phyloP scores from a whole-genome alignment of 2,888 invertebrate species.

The Idaea dimidiata region DNA sequence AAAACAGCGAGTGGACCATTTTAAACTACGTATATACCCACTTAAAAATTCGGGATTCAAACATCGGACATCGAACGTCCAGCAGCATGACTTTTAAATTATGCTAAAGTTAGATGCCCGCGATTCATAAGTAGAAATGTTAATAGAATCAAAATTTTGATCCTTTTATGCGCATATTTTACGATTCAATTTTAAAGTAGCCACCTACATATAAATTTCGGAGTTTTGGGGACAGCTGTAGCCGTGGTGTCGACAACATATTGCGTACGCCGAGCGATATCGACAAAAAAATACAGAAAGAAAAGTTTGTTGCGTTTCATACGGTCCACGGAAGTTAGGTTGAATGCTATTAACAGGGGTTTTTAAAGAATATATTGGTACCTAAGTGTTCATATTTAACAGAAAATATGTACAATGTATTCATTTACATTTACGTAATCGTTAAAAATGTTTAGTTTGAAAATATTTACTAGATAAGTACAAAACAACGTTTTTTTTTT shows the following conservation, averaged over 20 bases:
- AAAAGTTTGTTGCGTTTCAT: conserved; percentile 7
- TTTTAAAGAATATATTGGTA: neutral
- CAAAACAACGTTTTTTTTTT: too few relatives aligned
- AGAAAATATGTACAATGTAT: too few relatives aligned
- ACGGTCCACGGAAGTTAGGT: neutral
- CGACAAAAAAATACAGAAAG: conserved; percentile 40
- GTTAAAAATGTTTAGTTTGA: too few relatives aligned
- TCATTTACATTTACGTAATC: too few relatives aligned
- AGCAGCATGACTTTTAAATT: conserved; percentile 36
- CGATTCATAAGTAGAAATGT: conserved; percentile 43
- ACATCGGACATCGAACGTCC: conserved; percentile 15
- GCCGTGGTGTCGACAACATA: conserved; percentile 44
- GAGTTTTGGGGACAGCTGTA: conserved; percentile 36
- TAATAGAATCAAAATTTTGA: conserved; percentile 61
- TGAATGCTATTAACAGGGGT: neutral
- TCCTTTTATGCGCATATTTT: conserved; percentile 77
- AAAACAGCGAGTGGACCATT: too few relatives aligned
- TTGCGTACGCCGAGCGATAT: conserved; percentile 41
- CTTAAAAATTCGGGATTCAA: conserved; percentile 11
- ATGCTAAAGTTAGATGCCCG: conserved; percentile 38
- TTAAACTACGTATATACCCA: too few relatives aligned
- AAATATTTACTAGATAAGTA: too few relatives aligned
- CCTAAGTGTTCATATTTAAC: neutral
- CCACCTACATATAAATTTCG: conserved; percentile 33
- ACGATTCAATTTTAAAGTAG: conserved; percentile 48